Base-by-base conservation (phyloP, 2,888 invertebrate species). In the Acronicta alni region DNA sequence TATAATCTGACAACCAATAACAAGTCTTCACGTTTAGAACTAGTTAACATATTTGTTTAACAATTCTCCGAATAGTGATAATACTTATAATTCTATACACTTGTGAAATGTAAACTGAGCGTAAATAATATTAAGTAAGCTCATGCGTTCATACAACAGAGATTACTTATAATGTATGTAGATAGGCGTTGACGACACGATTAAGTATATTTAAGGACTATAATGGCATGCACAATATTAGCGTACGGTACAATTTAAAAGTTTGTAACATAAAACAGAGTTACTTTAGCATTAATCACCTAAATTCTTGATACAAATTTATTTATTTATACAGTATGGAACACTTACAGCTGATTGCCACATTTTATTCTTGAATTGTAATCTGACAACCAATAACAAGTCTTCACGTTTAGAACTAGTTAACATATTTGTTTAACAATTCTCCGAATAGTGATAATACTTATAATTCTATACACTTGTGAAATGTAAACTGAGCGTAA, bases 191-290 rank as follows among this genome's bases (percentile, higher is more conserved):
- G 63, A 58, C 18, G 63, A 63, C 32, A 30, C 54, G 73, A 71
- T 71, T 63, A 67, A 54, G 58, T 72, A 45, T 71, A 63, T 67
- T 72, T 71, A 73, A 63, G 39, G 63, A 63, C 53, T 73, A 54
- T 57, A 63, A 63, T 73, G 35, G 59, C 38, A 48, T 63, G 56
- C 59, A 63, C 59, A 57, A 57, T 43, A 39, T 57, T 51, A 8
- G 30, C 9, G 64, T 51, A 8, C 68, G 70, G 70, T 47, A 12
- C 10, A 37, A 68, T 20, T 55, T 3, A 42, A 14, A 54, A 8
- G 39, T 43, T 17, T 44, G 41, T 32, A 30, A 3, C 30, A 12
- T 2, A 3, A 12, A 6, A 12, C 12, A 0, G 12, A 26, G 26
- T n/a, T n/a, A 26, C 10, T 26, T 1, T 26, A 10, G 1, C 10